These are phyloP conservation scores for Drosophila insularis DNA, from an alignment of 1,140 invertebrate species.

Conservation along the genomic window DNA sequence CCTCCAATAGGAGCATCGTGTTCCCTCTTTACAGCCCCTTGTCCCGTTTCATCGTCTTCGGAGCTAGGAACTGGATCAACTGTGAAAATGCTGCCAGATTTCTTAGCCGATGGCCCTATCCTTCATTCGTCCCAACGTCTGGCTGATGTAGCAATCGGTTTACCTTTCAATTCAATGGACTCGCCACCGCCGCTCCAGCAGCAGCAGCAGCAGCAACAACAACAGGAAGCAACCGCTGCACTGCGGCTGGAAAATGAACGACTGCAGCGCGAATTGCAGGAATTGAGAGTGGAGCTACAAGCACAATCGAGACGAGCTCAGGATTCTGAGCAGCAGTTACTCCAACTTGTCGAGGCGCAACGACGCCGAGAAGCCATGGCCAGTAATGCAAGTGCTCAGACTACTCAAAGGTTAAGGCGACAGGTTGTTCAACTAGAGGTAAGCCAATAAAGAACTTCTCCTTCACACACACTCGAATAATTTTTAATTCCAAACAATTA, in stretches of 20 bases:
- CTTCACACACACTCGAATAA: too few species aligned
- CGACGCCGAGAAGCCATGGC: constrained; percentile 78
- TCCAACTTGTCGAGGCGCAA: constrained; percentile 80
- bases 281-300: constrained; percentile 83
- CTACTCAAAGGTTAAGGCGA: constrained; percentile 84
- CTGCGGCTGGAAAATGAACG: constrained; percentile 85
- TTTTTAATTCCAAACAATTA: too few species aligned
- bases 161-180: constrained; percentile 73
- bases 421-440: constrained; percentile 85
- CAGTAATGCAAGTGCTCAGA: constrained; percentile 82
- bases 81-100: constrained; percentile 87
- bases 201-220: constrained; percentile 69
- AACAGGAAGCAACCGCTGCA: constrained; percentile 76
- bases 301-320: constrained; percentile 84
- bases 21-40: not conserved
- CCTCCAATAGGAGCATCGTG: constrained; percentile 19
- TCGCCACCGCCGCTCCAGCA: constrained; percentile 63
- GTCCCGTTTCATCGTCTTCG: not conserved
- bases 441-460: not conserved
- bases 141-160: constrained; percentile 82
- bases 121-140: constrained; percentile 83
- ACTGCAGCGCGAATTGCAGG: constrained; percentile 84
- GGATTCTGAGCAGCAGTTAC: constrained; percentile 84
- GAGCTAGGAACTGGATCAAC: constrained; percentile 39
- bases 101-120: constrained; percentile 88